These are phyloP conservation scores for Euclidia mi DNA, from an alignment of 2,888 invertebrate species.

Conservation along the genomic window DNA sequence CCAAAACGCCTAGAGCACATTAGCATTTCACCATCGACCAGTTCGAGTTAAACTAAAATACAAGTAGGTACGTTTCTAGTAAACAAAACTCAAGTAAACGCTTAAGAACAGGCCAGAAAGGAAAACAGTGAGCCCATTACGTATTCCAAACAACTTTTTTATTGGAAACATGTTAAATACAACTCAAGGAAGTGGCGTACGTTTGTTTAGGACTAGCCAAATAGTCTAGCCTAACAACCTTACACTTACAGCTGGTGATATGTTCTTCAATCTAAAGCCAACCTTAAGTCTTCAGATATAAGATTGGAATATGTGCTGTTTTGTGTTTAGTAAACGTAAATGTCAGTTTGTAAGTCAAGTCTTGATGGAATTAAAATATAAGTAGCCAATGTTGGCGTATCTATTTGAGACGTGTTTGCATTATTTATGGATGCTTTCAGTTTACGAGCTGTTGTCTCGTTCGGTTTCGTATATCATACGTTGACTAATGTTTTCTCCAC, in stretches of 20 bases:
- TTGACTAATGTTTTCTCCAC: not conserved
- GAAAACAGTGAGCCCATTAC: slow-evolving; percentile 73
- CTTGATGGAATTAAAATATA: slow-evolving; percentile 69
- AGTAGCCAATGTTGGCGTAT: slow-evolving; percentile 53
- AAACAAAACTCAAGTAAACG: slow-evolving; percentile 36
- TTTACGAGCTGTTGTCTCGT: slow-evolving; percentile 27
- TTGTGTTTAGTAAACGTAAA: slow-evolving; percentile 4
- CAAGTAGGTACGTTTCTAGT: slow-evolving; percentile 42
- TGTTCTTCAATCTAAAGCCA: not conserved
- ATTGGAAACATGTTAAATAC: slow-evolving; percentile 77
- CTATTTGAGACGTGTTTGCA: slow-evolving; percentile 55
- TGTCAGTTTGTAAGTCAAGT: slow-evolving; percentile 42
- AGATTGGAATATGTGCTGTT: not conserved
- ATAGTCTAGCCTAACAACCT: slow-evolving; percentile 53
- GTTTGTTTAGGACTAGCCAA: slow-evolving; percentile 73
- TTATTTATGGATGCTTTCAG: slow-evolving; percentile 51
- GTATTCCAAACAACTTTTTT: slow-evolving; percentile 76
- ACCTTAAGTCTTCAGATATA: not conserved
- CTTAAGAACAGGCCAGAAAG: slow-evolving; percentile 49
- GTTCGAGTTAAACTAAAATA: slow-evolving; percentile 29
- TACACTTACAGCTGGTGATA: slow-evolving; percentile 21
- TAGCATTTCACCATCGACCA: slow-evolving; percentile 15
- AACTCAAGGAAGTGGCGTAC: slow-evolving; percentile 63
- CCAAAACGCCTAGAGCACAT: slow-evolving; percentile 9
- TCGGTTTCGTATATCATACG: slow-evolving; percentile 26